Evolutionary conservation across 2,888 invertebrate species (phyloP).

Genomic region (Lapara coniferarum): DNA sequence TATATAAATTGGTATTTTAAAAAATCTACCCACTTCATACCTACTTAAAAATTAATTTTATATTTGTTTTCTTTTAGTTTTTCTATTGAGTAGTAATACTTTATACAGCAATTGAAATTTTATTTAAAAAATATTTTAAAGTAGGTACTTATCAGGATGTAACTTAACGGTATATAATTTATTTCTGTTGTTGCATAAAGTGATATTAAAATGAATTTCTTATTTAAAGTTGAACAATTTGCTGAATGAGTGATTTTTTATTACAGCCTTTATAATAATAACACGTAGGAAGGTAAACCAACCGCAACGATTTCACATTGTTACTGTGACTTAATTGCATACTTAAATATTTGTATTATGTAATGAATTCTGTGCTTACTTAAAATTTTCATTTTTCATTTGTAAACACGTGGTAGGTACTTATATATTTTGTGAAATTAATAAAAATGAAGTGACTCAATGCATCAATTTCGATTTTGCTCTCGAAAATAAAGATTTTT

Average conservation of each 20-base stretch:
- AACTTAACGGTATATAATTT: too few species aligned
- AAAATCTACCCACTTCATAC: too few species aligned
- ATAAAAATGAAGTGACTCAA: constrained; percentile 80
- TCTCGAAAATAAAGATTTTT: constrained; percentile 63
- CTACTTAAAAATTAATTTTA: too few species aligned
- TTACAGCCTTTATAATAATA: too few species aligned
- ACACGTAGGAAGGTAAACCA: background rate
- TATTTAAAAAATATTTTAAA: too few species aligned
- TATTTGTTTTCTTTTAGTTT: too few species aligned
- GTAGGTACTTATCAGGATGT: too few species aligned
- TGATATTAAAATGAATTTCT: background rate
- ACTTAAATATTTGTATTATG: background rate
- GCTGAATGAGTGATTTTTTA: too few species aligned
- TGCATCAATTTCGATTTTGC: constrained; percentile 58
- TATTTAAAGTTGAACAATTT: background rate
- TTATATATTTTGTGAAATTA: constrained; percentile 46
- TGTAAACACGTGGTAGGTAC: constrained; percentile 23
- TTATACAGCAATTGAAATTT: too few species aligned
- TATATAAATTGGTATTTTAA: background rate
- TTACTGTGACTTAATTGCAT: background rate
- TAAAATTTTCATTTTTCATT: background rate
- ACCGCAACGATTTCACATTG: background rate
- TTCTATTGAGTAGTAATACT: too few species aligned
- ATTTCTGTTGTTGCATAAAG: background rate
- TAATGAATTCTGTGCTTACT: background rate